These are phyloP conservation scores for Drosophila merina DNA, from an alignment of 2,888 invertebrate species.

Conservation along the genomic window DNA sequence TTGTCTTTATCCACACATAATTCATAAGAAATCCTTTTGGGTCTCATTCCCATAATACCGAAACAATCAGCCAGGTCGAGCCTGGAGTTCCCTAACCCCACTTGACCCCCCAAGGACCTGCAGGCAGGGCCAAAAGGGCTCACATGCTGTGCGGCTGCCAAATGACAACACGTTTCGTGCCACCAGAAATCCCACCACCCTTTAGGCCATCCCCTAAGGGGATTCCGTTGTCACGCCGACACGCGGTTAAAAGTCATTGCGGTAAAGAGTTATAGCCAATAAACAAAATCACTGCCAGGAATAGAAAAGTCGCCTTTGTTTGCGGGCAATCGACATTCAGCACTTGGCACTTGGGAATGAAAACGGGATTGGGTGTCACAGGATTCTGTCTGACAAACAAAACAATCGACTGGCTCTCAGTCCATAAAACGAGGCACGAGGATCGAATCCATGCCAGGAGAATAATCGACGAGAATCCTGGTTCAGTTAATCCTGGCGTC, in stretches of 20 bases:
- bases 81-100: conserved; percentile 25
- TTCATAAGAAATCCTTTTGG: conserved; percentile 20
- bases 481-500: conserved; percentile 59
- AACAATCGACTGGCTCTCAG: conserved; percentile 42
- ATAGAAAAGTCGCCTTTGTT: conserved; percentile 45
- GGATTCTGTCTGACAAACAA: conserved; percentile 43
- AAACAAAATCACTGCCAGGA: conserved; percentile 73
- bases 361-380: conserved; percentile 20
- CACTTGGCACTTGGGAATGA: conserved; percentile 31
- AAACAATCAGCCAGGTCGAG: conserved; percentile 31
- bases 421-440: conserved; percentile 48
- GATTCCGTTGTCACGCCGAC: conserved; percentile 30
- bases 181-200: conserved; percentile 12
- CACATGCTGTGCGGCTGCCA: conserved; percentile 36
- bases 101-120: conserved; percentile 33
- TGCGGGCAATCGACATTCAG: conserved; percentile 51
- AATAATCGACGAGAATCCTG: conserved; percentile 11
- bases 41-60: conserved; percentile 14
- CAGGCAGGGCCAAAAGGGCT: conserved; percentile 28
- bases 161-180: conserved; percentile 28
- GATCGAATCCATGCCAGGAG: conserved; percentile 4
- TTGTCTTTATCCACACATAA: conserved; percentile 19
- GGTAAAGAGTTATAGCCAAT: conserved; percentile 79
- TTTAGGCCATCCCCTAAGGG: neutral
- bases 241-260: conserved; percentile 47